Percentiles rank a stretch among this genome's conserved stretches.
Conservation (phyloP, 2,888 invertebrate species). For the Rhagium mordax region DNA sequence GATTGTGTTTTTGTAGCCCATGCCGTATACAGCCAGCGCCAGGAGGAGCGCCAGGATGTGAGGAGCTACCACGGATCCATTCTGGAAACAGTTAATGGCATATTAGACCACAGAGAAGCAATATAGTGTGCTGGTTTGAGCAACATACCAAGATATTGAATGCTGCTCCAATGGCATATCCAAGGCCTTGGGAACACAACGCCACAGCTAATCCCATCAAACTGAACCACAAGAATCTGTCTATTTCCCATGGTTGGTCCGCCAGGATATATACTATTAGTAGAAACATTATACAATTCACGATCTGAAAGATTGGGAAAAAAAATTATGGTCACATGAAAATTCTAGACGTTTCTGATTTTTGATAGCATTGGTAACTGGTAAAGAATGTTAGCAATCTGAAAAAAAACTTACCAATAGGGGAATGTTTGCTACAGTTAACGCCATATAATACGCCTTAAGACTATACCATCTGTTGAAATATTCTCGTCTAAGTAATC, state of each 20-base stretch:
- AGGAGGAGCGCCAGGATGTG: constrained; percentile 73
- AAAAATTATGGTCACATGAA: background rate
- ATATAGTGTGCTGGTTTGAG: too few relatives aligned
- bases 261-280: constrained; percentile 74
- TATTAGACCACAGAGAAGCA: background rate
- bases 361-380: too few relatives aligned
- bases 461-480: constrained; percentile 80
- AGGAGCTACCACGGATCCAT: constrained; percentile 76
- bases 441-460: constrained; percentile 76
- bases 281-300: constrained; percentile 70
- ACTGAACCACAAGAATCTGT: constrained; percentile 75
- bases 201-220: constrained; percentile 75
- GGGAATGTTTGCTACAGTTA: constrained; percentile 74
- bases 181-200: constrained; percentile 82
- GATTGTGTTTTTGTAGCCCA: constrained; percentile 75
- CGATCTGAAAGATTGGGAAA: constrained; percentile 70
- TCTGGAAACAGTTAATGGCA: constrained; percentile 69
- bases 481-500: constrained; percentile 75
- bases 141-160: constrained; percentile 75
- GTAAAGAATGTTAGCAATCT: too few relatives aligned
- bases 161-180: constrained; percentile 78
- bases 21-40: constrained; percentile 75
- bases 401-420: constrained; percentile 75
- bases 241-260: constrained; percentile 78
- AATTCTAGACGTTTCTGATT: too few relatives aligned